phyloP scores from a whole-genome alignment of 1,140 invertebrate species.

The Akabosia matsudoensis region DNA sequence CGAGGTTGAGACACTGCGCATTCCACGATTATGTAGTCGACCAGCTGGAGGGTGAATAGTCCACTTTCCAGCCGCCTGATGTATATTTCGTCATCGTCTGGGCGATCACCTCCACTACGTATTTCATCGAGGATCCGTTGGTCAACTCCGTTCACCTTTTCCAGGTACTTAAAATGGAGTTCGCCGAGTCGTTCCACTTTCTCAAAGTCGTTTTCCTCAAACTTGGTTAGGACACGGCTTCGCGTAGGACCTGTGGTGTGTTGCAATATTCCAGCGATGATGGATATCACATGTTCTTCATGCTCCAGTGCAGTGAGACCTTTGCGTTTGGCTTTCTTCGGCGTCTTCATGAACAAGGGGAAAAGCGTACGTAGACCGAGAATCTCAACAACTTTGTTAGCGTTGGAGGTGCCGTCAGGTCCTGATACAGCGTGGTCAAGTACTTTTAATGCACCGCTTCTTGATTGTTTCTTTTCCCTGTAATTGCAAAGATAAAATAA shows the following conservation, averaged over 20 bases:
- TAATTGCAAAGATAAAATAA: slow-evolving; percentile 43
- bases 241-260: slow-evolving; percentile 84
- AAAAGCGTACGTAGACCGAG: slow-evolving; percentile 93
- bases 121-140: slow-evolving; percentile 62
- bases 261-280: slow-evolving; percentile 87
- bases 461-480: slow-evolving; percentile 93
- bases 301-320: slow-evolving; percentile 84
- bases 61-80: slow-evolving; percentile 84
- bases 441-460: slow-evolving; percentile 94
- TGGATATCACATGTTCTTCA: slow-evolving; percentile 93
- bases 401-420: slow-evolving; percentile 87
- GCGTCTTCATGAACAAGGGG: slow-evolving; percentile 98
- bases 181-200: slow-evolving; percentile 96
- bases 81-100: slow-evolving; percentile 77
- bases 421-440: slow-evolving; percentile 93
- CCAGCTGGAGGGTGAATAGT: slow-evolving; percentile 89
- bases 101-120: slow-evolving; percentile 59
- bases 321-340: slow-evolving; percentile 78
- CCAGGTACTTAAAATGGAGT: slow-evolving; percentile 95
- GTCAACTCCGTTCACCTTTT: slow-evolving; percentile 87
- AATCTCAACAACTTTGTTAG: slow-evolving; percentile 98
- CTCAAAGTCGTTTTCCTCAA: slow-evolving; percentile 97
- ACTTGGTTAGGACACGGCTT: slow-evolving; percentile 88
- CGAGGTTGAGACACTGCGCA: slow-evolving; percentile 72
- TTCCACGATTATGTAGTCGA: slow-evolving; percentile 94